Evolutionary conservation across 1,140 invertebrate genomes (phyloP), one percentile per base, ranked within the genome.

Genomic region (Aphelinus atriplicis): DNA sequence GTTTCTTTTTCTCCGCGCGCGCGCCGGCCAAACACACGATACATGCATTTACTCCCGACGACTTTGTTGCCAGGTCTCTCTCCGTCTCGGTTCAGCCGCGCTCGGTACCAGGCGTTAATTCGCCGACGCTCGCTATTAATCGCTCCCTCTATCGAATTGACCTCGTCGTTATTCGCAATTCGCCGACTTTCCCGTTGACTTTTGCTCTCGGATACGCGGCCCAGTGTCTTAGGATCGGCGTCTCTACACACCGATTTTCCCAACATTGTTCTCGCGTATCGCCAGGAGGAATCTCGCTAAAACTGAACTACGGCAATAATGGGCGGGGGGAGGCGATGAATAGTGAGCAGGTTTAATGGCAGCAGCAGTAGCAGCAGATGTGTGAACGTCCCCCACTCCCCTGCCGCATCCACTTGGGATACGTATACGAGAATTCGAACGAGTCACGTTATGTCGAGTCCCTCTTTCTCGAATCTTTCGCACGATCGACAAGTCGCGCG

Each of bases 391-490:
- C 71, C 71, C 61, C 55, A 65, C 42, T 73, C 26, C 51, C 47
- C 66, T 50, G 66, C 26, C 26, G 26, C 26, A 26, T 26, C 26
- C 26, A 26, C 26, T 26, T 26, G 26, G 26, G 26, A 26, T 26
- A 26, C 26, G 26, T 62, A 64, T 69, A 69, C 57, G 64, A 5
- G 53, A 57, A 63, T 76, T 80, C 71, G 43, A 45, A 66, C 65
- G 56, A 75, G 75, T 77, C 74, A 75, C 58, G 43, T 68, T 26
- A 26, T 26, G 26, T 26, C 64, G 63, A 81, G 76, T 80, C 77
- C 75, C 62, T 76, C 63, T 76, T 80, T 80, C 76, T 82, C 76
- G 80, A 80, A 79, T 71, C 80, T 78, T 75, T 77, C 71, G 55
- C 73, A 76, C 77, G 77, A 77, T 79, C 77, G 62, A 75, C 69